Evolutionary conservation across 2,888 invertebrate genomes (phyloP), one percentile per base, ranked within the genome.

Genomic region (Melikaiella ostensackeni): DNA sequence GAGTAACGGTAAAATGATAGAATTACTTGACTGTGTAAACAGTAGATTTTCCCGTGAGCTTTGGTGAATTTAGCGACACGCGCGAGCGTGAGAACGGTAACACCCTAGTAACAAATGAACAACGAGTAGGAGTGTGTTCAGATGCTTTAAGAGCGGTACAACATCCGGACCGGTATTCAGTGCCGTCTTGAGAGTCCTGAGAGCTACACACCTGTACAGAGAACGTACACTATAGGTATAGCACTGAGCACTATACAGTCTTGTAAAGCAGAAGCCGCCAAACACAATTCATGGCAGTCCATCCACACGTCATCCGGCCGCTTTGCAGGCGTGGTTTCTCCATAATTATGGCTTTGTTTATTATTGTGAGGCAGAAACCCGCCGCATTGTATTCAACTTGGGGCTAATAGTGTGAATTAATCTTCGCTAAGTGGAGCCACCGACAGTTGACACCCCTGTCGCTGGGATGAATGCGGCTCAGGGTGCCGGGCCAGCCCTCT

Each of bases 381-480:
- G 79, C 77, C 74, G 75, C 76, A 78, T 78, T 70, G 70, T 70
- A 70, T 33, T 50, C 46, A 70, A 70, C 70, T 13, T 46, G 30
- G n/a, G 81, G 87, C 86, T 89, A 89, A 88, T 88, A 87, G 87
- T 86, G 85, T 84, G 87, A 89, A 89, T 89, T 88, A 89, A 88
- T 89, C 88, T 88, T 82, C 80, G 83, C 84, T 83, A 85, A 85
- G 83, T 83, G 82, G 84, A 82, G 79, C 82, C 82, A 81, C 81
- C 82, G 84, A 80, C 83, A 83, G 70, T 81, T 84, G 84, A 84
- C 83, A 82, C 82, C 82, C 81, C 57, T 61, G 35, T 61, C 38
- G 30, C 62, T 57, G 33, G 50, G 35, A 16, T 62, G 77, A 62
- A 74, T 70, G 76, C n/a, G n/a, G 19, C 33, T 3, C 62, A 33